Conservation (phyloP, 2,888 invertebrate species). For the Arctia plantaginis region DNA sequence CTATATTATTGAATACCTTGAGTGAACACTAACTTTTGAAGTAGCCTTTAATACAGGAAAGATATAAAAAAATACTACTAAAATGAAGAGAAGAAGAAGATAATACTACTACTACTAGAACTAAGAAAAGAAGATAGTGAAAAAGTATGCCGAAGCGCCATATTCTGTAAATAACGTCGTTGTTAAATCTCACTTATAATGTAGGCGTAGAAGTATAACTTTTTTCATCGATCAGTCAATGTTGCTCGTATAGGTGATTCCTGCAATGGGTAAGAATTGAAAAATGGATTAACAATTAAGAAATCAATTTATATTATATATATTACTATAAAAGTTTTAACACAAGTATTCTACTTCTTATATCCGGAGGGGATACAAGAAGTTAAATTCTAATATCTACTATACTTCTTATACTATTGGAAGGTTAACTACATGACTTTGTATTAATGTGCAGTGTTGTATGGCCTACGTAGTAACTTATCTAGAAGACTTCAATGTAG, state of each 20-base stretch:
- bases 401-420: background rate
- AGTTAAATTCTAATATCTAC: background rate
- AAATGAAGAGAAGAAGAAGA: too few species aligned
- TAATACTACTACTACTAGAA: too few species aligned
- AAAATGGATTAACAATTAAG: background rate
- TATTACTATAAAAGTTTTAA: too few species aligned
- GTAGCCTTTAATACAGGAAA: background rate
- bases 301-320: background rate
- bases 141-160: too few species aligned
- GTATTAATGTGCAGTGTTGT: background rate
- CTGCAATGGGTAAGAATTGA: background rate
- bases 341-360: too few species aligned
- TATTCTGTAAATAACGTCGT: background rate
- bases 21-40: background rate
- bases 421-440: background rate
- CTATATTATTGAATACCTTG: background rate
- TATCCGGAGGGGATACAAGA: too few species aligned
- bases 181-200: background rate
- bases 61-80: background rate
- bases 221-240: background rate
- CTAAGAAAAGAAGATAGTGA: too few species aligned
- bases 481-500: too few species aligned
- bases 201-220: background rate
- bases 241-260: background rate
- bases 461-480: background rate